A percentile compares a stretch with the other conserved stretches of the same genome.
These are phyloP conservation scores for Gallinago solitaria DNA, from an alignment of 2,797 vertebrate species.

Conservation along the genomic window DNA sequence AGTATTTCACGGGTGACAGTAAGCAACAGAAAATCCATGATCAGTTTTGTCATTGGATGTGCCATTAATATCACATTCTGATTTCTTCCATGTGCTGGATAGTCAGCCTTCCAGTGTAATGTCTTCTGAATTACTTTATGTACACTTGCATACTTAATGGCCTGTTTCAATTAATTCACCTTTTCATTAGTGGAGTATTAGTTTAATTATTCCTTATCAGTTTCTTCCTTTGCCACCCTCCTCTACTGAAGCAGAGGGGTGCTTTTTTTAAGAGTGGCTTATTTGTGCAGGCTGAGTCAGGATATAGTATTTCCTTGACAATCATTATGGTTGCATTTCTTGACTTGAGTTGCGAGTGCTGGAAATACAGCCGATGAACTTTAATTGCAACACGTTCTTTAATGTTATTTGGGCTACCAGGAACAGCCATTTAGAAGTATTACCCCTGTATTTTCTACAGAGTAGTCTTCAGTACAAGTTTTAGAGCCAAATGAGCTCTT, in stretches of 20 bases:
- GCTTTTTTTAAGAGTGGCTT: neutral
- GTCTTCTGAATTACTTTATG: neutral
- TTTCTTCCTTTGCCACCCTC: neutral
- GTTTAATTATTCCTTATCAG: constrained; percentile 42
- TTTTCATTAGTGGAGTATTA: constrained; percentile 16
- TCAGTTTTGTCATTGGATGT: neutral
- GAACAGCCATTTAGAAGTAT: neutral
- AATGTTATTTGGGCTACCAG: neutral
- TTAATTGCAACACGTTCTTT: constrained; percentile 7
- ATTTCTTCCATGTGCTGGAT: neutral
- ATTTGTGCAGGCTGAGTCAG: constrained; percentile 25
- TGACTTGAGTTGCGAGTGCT: neutral
- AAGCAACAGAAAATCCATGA: neutral
- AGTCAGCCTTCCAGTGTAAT: neutral
- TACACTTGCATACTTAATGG: neutral
- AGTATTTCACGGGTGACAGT: neutral
- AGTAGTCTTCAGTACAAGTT: neutral
- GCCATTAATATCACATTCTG: neutral
- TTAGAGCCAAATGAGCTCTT: neutral
- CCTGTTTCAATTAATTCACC: constrained; percentile 22
- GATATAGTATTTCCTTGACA: neutral
- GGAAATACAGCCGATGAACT: neutral
- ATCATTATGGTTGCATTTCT: neutral
- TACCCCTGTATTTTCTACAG: neutral
- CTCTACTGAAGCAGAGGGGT: neutral